Conservation (phyloP, 35 echinoderm and acorn worm genomes). For the Diadema setosum region DNA sequence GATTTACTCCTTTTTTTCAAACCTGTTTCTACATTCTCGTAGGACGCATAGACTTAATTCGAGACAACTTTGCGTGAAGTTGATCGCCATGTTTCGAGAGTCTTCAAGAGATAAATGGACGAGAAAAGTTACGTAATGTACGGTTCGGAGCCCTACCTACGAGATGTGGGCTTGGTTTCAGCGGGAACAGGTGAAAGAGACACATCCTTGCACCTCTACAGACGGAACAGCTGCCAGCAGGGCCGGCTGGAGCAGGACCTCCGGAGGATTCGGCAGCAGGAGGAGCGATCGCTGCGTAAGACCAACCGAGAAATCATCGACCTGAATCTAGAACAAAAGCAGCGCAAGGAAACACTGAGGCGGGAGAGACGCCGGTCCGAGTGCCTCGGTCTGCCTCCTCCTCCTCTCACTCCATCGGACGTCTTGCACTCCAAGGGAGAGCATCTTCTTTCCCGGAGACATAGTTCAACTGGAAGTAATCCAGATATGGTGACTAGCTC, state of each 20-base stretch:
- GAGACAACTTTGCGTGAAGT: too few relatives aligned
- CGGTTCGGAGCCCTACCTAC: not conserved
- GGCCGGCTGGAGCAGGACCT: not conserved
- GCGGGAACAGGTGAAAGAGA: not conserved
- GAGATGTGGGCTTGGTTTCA: not conserved
- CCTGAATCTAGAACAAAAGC: not conserved
- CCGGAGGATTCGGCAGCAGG: not conserved
- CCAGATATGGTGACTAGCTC: not conserved
- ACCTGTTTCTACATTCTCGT: too few relatives aligned
- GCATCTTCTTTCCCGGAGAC: not conserved
- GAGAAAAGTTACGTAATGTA: too few relatives aligned
- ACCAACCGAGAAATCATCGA: slow-evolving; percentile 14
- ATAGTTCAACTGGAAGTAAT: not conserved
- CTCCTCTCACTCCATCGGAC: not conserved
- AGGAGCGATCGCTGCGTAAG: not conserved
- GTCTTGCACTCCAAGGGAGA: too few relatives aligned
- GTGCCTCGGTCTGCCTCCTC: not conserved
- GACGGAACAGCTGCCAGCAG: slow-evolving; percentile 7
- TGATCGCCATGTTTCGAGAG: too few relatives aligned
- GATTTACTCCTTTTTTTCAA: too few relatives aligned
- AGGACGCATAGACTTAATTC: too few relatives aligned
- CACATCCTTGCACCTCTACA: not conserved
- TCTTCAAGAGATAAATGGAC: too few relatives aligned
- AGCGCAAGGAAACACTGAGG: not conserved
- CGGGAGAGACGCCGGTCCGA: not conserved